Conservation (phyloP, 2,888 invertebrate genomes). For the Pantelozetes paolii region DNA sequence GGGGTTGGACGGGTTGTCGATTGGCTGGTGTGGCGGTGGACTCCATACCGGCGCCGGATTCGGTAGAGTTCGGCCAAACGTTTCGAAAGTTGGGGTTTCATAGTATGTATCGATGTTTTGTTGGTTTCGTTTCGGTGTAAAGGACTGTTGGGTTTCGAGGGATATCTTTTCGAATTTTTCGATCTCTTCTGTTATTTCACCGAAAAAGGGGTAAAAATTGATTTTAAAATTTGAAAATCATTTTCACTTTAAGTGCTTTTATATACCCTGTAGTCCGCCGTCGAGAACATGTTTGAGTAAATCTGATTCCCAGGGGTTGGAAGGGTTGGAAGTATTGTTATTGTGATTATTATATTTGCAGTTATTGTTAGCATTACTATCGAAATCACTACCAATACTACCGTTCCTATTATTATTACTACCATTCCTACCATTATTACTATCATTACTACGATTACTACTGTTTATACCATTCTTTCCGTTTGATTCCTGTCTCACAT, state of each 20-base stretch:
- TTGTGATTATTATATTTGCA: background rate
- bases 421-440: background rate
- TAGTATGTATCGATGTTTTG: background rate
- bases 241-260: background rate
- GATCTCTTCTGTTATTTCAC: constrained; percentile 33
- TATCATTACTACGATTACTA: background rate
- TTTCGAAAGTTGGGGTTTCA: constrained; percentile 3
- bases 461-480: constrained; percentile 1
- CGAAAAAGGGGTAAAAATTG: background rate
- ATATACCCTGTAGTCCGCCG: constrained; percentile 32
- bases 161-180: constrained; percentile 38
- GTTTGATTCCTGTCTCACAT: background rate
- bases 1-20: background rate
- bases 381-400: too few species aligned
- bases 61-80: background rate
- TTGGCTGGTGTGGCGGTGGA: background rate
- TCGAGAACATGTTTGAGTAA: constrained; percentile 35
- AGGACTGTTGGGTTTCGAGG: constrained; percentile 30
- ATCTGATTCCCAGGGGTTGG: constrained; percentile 29
- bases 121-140: background rate
- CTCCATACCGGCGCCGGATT: constrained; percentile 9
- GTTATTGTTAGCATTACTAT: background rate
- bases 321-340: background rate
- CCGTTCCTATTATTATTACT: background rate
- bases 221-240: background rate